Base-by-base conservation (phyloP, 92 coral and sea anemone genomes). In the Parazoanthus darwini region DNA sequence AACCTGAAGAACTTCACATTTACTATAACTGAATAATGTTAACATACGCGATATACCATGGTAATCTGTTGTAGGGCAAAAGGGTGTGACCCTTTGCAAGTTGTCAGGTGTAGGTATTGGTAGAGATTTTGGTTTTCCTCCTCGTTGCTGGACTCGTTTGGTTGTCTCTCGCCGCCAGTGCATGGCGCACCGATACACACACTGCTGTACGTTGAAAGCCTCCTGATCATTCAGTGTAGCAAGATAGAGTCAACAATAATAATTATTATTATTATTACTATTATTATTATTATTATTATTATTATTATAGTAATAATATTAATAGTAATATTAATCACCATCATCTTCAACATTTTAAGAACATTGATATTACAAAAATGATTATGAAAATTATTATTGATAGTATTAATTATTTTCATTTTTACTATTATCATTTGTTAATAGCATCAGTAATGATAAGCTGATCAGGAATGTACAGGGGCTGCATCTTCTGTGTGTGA, bases 101-200 rank as follows among this genome's bases (percentile, higher is more conserved):
- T n/a, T 70, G 36, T 51, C 54, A 14, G 39, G 63, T 83, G 68
- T 9, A 6, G 54, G 89, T 26, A 54, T 38, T n/a, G 63, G 51
- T 63, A 50, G 81, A 26, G 89, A 85, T 85, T 67, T 88, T 15
- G 82, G 92, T 84, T 79, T 89, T 59, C 90, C 92, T 83, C 90
- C 88, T 89, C 92, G 91, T 10, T 88, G 87, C 29, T 88, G 89
- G 51, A 90, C 82, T 91, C 97, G 81, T 22, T 88, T 90, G 70
- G 89, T 94, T 23, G 98, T 88, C 91, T 92, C 90, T 88, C 90
- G 80, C 65, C 98, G 90, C 99, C 99, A 97, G 92, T 97, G 96
- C 83, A 95, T 75, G 29, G 99, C 99, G 77, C 98, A 97, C 44
- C 95, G 94, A 77, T 95, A 91, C 42, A 95, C 99, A 74, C 91